These are phyloP conservation scores for Lagocephalus sceleratus DNA, from an alignment of 2,797 vertebrate genomes.

Conservation along the genomic window DNA sequence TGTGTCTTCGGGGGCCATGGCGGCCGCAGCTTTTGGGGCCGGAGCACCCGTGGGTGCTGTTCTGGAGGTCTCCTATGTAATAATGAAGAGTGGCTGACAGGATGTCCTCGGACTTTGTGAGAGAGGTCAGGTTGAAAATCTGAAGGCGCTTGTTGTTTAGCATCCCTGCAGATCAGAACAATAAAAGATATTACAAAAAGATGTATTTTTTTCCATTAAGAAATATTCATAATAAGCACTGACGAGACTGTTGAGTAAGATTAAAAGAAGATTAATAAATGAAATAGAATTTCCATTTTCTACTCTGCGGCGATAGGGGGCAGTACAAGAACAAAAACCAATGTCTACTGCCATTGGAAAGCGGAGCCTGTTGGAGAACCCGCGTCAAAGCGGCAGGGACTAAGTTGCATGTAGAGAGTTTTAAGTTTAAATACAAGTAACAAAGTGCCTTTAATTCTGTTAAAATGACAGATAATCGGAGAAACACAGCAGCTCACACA, in stretches of 20 bases:
- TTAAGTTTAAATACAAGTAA: not conserved
- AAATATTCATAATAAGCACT: not conserved
- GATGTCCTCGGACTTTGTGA: constrained; percentile 89
- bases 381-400: constrained; percentile 5
- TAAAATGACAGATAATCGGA: too few relatives aligned
- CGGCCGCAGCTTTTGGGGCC: constrained; percentile 48
- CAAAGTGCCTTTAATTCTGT: too few relatives aligned
- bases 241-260: not conserved
- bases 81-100: constrained; percentile 90
- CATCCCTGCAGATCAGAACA: constrained; percentile 67
- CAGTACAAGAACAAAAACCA: constrained; percentile 37
- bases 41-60: constrained; percentile 46
- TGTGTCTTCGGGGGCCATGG: constrained; percentile 55
- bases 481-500: not conserved
- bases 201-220: too few relatives aligned
- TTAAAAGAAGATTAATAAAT: constrained; percentile 1
- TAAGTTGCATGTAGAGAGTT: not conserved
- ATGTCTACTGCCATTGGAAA: not conserved
- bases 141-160: constrained; percentile 78
- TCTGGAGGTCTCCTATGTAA: constrained; percentile 80
- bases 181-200: constrained; percentile 1
- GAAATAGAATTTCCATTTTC: constrained; percentile 27
- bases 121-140: constrained; percentile 91
- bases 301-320: constrained; percentile 50
- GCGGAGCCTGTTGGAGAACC: constrained; percentile 1